These are phyloP conservation scores for Catalaphyllia jardinei DNA, from an alignment of 64 coral and sea anemone genomes.

Conservation along the genomic window DNA sequence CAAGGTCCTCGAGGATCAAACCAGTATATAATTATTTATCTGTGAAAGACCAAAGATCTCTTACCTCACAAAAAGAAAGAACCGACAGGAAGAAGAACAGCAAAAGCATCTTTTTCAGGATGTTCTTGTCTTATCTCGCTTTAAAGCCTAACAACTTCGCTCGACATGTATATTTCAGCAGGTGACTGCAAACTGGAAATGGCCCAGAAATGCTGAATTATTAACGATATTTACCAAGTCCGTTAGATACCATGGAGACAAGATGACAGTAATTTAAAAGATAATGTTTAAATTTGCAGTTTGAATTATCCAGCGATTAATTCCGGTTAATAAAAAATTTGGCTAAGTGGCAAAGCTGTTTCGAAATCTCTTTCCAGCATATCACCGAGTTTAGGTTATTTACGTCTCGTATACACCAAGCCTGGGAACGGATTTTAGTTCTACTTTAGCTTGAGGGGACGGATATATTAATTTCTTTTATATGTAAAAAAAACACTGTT, in stretches of 20 bases:
- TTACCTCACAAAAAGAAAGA: constrained; percentile 18
- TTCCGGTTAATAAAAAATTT: not conserved
- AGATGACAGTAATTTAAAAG: not conserved
- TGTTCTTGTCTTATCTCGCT: not conserved
- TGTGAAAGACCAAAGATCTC: not conserved
- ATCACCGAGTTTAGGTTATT: too few species aligned
- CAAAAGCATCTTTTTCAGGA: not conserved
- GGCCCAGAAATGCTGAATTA: constrained; percentile 42
- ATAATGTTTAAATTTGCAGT: not conserved
- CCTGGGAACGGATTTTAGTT: too few species aligned
- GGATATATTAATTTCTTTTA: too few species aligned
- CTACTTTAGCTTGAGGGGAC: too few species aligned
- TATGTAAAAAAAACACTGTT: too few species aligned
- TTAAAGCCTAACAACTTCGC: not conserved
- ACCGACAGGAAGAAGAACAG: not conserved
- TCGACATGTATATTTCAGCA: not conserved
- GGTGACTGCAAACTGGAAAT: constrained; percentile 1
- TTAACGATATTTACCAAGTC: constrained; percentile 13
- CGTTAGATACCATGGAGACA: constrained; percentile 12
- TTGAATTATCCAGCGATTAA: not conserved
- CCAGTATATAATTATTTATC: not conserved
- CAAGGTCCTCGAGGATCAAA: not conserved
- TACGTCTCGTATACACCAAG: too few species aligned
- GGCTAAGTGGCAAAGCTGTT: not conserved
- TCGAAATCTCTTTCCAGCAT: too few species aligned